Base-by-base conservation (phyloP, 2,797 vertebrate genomes). In the Perodicticus potto region DNA sequence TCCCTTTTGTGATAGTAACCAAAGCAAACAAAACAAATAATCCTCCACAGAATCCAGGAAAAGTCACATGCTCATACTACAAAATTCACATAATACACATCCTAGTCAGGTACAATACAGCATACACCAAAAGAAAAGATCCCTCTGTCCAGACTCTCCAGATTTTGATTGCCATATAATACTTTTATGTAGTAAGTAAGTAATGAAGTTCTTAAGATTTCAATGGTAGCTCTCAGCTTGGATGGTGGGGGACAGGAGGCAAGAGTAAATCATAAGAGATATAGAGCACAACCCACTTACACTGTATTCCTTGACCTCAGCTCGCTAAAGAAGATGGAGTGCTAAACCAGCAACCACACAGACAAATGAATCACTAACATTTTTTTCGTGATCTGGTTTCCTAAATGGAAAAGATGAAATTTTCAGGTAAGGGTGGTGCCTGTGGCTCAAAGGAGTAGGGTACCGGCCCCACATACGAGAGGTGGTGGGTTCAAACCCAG, bases 191-290 rank as follows among this genome's bases (percentile, higher is more conserved):
- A 70, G 29, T 61, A 53, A 43, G 22, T 77, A 86, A 80, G 40
- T 74, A 67, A 82, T 32, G 6, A 82, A 86, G 23, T 69, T 34
- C 76, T 92, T 88, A 69, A 82, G 32, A 81, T 74, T 82, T 93
- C 12, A 43, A 25, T 11, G 20, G 17, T 45, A 89, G 29, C 29
- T 92, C 27, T 80, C n/a, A 80, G 45, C 20, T 81, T 69, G 57
- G 3, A 89, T 12, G 57, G 10, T 22, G 69, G 19, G 69, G 43
- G 27, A 29, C 49, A n/a, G 22, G 67, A 89, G 10, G 59, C 80
- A 74, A 86, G 40, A 85, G 10, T 3, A n/a, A 43, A 67, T 67
- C 11, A 27, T 73, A 91, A 59, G 34, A 72, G 9, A 84, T 67
- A 91, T n/a, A 55, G 53, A 65, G 23, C 67, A 81, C 59, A 92